Evolutionary conservation across 2,888 invertebrate genomes (phyloP), one percentile per base, ranked within the genome.

Genomic region (Diplazon laetatorius): DNA sequence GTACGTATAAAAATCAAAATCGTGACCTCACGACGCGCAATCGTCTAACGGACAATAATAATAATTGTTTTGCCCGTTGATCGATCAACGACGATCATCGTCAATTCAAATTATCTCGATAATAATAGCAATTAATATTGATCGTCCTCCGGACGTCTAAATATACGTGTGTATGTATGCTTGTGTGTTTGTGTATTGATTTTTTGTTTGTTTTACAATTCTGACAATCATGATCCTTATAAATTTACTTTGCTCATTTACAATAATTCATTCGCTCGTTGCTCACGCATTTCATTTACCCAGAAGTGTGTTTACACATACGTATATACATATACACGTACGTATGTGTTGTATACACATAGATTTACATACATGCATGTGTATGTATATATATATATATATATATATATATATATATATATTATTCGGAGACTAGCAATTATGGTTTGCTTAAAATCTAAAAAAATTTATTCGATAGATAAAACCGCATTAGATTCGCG

Each of bases 401-500:
- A 60, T 55, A 52, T 10, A 70, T 74, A 82, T 79, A 66, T 68
- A 20, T 57, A 69, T 78, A 76, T 76, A 76, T 83, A 83, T 78
- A 81, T 80, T 80, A 82, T 86, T 78, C 84, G 83, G 82, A 84
- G 88, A 88, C 88, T 88, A 88, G 88, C 85, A 86, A 86, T 88
- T 86, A 87, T 82, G 81, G 82, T 86, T 86, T 80, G 74, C 83
- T 85, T 84, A 81, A 82, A 69, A 77, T 73, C 76, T 86, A 87
- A 81, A n/a, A n/a, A n/a, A 76, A 72, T 48, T 69, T 66, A 65
- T 73, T 83, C 80, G 83, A 84, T 85, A 85, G 83, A 76, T 87
- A 75, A 85, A 84, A 84, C 70, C 77, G 82, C 78, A 57, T 80
- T 63, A 68, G 70, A 68, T 52, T 79, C 71, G 76, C 74, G 62